phyloP scores from a whole-genome alignment of 2,113 vertebrate species.

The Gallinago jamesoni region DNA sequence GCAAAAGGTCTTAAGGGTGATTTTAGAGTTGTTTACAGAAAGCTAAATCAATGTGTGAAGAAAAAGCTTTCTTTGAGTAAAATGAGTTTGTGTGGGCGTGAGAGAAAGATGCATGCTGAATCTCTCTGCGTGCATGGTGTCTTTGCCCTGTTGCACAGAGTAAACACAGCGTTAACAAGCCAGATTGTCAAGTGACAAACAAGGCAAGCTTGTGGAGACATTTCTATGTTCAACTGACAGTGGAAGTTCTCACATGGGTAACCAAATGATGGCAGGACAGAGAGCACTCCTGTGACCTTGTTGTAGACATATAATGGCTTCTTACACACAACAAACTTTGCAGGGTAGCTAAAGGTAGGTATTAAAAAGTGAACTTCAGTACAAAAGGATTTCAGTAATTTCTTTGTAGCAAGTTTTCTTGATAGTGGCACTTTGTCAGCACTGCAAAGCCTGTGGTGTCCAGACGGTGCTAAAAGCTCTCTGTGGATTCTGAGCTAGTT shows the following conservation, averaged over 20 bases:
- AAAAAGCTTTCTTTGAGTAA: not conserved
- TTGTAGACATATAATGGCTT: not conserved
- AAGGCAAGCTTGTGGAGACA: not conserved
- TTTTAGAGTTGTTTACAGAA: not conserved
- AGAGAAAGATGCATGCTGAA: not conserved
- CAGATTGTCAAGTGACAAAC: not conserved
- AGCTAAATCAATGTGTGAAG: not conserved
- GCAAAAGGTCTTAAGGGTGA: not conserved
- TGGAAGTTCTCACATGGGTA: not conserved
- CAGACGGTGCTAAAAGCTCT: slow-evolving; percentile 1
- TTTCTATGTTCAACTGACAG: not conserved
- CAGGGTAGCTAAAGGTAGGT: not conserved
- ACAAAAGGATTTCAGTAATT: not conserved
- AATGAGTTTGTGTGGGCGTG: not conserved
- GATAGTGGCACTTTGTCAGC: not conserved
- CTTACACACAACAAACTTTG: not conserved
- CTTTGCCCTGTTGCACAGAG: slow-evolving; percentile 14
- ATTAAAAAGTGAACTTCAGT: not conserved
- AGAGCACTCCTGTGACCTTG: not conserved
- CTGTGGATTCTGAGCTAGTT: not conserved
- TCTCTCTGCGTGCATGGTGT: not conserved
- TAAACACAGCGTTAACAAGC: not conserved
- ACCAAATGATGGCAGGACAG: not conserved
- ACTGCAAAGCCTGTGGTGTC: not conserved
- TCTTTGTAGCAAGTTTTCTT: not conserved